Evolutionary conservation across 2,113 vertebrate species (phyloP).

Genomic region (Myotis yumanensis): DNA sequence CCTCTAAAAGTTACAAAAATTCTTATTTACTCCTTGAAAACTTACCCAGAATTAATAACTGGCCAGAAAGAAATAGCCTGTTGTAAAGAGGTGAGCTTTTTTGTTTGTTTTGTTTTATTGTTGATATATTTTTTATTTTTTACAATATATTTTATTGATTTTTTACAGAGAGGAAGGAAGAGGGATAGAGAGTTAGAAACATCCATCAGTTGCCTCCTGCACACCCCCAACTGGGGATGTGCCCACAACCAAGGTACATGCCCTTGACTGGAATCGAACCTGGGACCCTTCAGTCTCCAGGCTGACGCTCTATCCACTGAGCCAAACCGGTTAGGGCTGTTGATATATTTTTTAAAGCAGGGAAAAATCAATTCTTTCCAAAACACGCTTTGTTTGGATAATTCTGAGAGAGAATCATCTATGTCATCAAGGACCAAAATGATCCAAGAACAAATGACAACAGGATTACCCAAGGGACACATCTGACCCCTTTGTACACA

Average conservation of each 20-base stretch:
- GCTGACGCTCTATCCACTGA: too few relatives aligned
- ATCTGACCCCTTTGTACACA: not conserved
- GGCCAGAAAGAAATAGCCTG: slow-evolving; percentile 34
- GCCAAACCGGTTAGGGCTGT: too few relatives aligned
- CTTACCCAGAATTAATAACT: slow-evolving; percentile 42
- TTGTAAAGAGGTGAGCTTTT: slow-evolving; percentile 28
- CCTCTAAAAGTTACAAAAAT: slow-evolving; percentile 57
- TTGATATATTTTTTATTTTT: slow-evolving; percentile 30
- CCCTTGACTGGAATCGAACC: too few relatives aligned
- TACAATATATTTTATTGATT: too few relatives aligned
- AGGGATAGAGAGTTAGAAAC: too few relatives aligned
- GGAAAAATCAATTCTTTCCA: slow-evolving; percentile 32
- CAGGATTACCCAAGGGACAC: slow-evolving; percentile 16
- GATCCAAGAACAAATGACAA: slow-evolving; percentile 1
- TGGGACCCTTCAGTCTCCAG: too few relatives aligned
- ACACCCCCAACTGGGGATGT: too few relatives aligned
- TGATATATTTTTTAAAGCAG: slow-evolving; percentile 67
- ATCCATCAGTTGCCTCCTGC: too few relatives aligned
- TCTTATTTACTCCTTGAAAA: slow-evolving; percentile 37
- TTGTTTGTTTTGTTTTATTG: not conserved
- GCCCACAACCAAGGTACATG: too few relatives aligned
- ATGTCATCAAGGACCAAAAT: slow-evolving; percentile 57
- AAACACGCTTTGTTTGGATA: slow-evolving; percentile 69
- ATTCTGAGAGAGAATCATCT: slow-evolving; percentile 48
- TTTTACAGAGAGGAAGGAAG: too few relatives aligned